phyloP scores from a whole-genome alignment of 2,797 vertebrate species.

The Nothura maculosa region DNA sequence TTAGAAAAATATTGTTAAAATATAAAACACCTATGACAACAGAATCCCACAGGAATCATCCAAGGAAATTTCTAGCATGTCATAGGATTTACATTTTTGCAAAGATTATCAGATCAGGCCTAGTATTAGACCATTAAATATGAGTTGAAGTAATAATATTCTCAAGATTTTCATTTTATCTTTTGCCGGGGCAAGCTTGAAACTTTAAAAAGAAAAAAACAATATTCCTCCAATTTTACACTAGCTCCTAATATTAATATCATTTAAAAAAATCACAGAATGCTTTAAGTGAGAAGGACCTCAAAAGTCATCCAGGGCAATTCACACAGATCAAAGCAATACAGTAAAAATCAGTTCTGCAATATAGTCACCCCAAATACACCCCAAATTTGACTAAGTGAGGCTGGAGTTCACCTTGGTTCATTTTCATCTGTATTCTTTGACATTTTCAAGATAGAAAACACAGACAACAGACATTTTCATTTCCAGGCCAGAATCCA shows the following conservation, averaged over 20 bases:
- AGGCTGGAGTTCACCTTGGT: neutral
- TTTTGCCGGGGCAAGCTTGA: neutral
- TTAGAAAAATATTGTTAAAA: neutral
- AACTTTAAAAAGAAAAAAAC: neutral
- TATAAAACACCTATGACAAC: neutral
- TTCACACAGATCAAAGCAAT: neutral
- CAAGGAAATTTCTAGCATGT: slow-evolving; percentile 7
- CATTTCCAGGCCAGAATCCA: neutral
- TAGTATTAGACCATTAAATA: neutral
- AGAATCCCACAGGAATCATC: neutral
- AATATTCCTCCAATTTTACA: neutral
- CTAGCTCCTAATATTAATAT: neutral
- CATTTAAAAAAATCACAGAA: slow-evolving; percentile 1
- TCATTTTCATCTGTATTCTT: neutral
- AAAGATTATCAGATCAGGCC: neutral
- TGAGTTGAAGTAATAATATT: neutral
- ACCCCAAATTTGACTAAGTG: neutral
- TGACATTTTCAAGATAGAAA: neutral
- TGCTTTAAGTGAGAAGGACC: neutral
- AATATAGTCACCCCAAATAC: neutral
- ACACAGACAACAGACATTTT: neutral
- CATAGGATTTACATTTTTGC: slow-evolving; percentile 11
- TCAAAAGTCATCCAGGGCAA: neutral
- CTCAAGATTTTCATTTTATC: neutral
- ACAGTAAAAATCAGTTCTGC: too few species aligned